A percentile compares a stretch with the other conserved stretches of the same genome.
These are phyloP conservation scores for Netelia inedita DNA, from an alignment of 2,888 invertebrate genomes.

Conservation along the genomic window DNA sequence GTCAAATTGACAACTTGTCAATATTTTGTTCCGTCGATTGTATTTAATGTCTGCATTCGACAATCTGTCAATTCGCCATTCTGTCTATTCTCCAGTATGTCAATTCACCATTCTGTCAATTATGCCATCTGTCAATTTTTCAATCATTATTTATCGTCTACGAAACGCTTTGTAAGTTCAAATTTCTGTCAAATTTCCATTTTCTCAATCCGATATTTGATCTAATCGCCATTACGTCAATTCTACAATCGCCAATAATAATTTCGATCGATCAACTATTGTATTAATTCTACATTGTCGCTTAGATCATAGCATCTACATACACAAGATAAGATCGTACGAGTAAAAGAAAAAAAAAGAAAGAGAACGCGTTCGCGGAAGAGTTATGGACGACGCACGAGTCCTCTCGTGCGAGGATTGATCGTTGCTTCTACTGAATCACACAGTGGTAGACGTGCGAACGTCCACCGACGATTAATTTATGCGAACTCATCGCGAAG, in stretches of 20 bases:
- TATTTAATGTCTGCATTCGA: too few species aligned
- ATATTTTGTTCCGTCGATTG: too few species aligned
- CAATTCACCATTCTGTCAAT: background rate
- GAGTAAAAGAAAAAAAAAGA: background rate
- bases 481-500: constrained; percentile 52
- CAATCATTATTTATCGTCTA: background rate
- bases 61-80: too few species aligned
- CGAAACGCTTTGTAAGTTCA: background rate
- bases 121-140: background rate
- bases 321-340: constrained; percentile 35
- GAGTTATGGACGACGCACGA: constrained; percentile 46
- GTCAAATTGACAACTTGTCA: background rate
- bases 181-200: background rate
- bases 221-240: background rate
- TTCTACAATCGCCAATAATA: too few species aligned
- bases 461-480: constrained; percentile 28
- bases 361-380: constrained; percentile 25
- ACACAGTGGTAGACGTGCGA: constrained; percentile 19
- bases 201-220: background rate
- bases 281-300: too few species aligned
- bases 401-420: constrained; percentile 19
- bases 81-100: too few species aligned
- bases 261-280: too few species aligned
- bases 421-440: constrained; percentile 54
- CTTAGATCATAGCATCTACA: constrained; percentile 2